A percentile compares a stretch with the other conserved stretches of the same genome.
These are phyloP conservation scores for Arizona elegans DNA, from an alignment of 2,113 vertebrate genomes.

Conservation along the genomic window DNA sequence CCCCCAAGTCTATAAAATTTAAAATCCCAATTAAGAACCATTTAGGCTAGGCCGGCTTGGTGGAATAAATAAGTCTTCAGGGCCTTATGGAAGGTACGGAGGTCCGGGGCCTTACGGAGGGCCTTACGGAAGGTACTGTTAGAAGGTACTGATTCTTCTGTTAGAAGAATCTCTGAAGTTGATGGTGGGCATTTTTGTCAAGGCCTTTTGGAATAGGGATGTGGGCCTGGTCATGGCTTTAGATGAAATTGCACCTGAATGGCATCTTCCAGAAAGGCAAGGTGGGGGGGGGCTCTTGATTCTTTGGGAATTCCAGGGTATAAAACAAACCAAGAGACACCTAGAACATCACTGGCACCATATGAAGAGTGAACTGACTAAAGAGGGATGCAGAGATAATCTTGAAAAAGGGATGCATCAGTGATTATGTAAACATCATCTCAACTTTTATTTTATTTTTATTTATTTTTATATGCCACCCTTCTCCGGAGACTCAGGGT, in stretches of 20 bases:
- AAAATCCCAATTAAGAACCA: no score
- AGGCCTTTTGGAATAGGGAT: neutral
- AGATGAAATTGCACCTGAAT: neutral
- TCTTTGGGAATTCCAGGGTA: neutral
- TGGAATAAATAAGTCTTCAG: no score
- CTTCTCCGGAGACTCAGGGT: no score
- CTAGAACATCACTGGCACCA: neutral
- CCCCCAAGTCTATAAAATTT: no score
- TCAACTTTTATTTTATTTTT: no score
- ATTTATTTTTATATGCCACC: no score
- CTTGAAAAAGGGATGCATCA: neutral
- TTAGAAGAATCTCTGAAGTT: neutral
- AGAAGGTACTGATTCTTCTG: no score
- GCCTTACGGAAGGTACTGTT: no score
- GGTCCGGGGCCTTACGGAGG: no score
- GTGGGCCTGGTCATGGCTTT: neutral
- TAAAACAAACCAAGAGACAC: neutral
- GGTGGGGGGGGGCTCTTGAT: neutral
- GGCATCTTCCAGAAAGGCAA: neutral
- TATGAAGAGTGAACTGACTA: neutral
- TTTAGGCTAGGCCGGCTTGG: no score
- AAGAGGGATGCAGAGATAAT: neutral
- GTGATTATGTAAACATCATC: neutral
- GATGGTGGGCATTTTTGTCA: neutral
- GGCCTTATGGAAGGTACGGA: no score